phyloP scores from a whole-genome alignment of 2,113 vertebrate species.

The Percina caprodes region DNA sequence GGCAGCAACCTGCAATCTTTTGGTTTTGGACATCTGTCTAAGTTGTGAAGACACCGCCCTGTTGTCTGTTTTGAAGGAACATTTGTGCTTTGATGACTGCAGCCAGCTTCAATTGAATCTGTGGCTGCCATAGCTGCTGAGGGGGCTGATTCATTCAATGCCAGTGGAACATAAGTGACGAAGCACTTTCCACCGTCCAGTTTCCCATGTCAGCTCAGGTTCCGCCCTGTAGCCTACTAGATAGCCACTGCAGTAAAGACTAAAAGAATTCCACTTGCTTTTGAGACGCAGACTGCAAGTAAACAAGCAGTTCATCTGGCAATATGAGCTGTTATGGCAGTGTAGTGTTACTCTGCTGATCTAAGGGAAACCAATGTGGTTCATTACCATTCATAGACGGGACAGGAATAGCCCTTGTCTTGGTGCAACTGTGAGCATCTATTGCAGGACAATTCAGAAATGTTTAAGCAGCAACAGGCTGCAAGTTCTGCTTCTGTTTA shows the following conservation, averaged over 20 bases:
- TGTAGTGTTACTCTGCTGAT: slow-evolving; percentile 70
- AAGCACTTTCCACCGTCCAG: slow-evolving; percentile 61
- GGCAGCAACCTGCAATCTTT: not conserved
- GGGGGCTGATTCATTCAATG: slow-evolving; percentile 49
- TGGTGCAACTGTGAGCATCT: slow-evolving; percentile 35
- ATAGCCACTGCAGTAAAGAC: slow-evolving; percentile 5
- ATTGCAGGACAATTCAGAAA: slow-evolving; percentile 50
- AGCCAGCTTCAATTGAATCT: not conserved
- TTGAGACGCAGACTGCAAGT: slow-evolving; percentile 13
- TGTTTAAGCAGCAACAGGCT: not conserved
- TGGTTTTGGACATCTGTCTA: not conserved
- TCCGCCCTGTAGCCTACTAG: not conserved
- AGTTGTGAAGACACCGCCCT: not conserved
- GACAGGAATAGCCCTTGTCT: slow-evolving; percentile 76
- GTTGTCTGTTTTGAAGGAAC: not conserved
- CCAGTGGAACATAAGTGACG: slow-evolving; percentile 54
- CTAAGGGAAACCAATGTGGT: slow-evolving; percentile 33
- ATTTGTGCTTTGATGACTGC: not conserved
- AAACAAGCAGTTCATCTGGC: slow-evolving; percentile 62
- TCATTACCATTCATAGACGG: slow-evolving; percentile 53
- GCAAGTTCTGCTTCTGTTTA: not conserved
- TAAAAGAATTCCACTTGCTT: slow-evolving; percentile 20
- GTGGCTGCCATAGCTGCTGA: not conserved
- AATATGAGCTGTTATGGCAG: slow-evolving; percentile 44
- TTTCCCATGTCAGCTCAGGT: slow-evolving; percentile 57